These are phyloP conservation scores for Oreochromis niloticus DNA, from an alignment of 2,113 vertebrate species.

Conservation along the genomic window DNA sequence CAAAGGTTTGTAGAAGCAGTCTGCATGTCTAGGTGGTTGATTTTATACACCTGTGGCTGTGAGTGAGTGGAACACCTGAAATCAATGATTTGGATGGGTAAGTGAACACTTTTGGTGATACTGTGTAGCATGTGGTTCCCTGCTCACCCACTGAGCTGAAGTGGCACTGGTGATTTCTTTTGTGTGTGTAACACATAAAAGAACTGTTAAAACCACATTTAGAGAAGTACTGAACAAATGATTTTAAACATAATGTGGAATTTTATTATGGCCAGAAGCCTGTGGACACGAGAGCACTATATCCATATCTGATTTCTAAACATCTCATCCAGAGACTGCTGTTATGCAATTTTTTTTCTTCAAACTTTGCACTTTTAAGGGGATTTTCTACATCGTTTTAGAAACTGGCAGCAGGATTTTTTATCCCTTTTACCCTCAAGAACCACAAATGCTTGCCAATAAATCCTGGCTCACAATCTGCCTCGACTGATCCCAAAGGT, in stretches of 20 bases:
- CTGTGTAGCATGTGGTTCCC: neutral
- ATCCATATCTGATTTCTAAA: neutral
- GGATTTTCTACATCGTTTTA: neutral
- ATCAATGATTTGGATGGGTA: neutral
- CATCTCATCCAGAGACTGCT: neutral
- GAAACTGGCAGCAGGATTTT: neutral
- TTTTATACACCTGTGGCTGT: neutral
- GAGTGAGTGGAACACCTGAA: neutral
- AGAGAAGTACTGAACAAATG: neutral
- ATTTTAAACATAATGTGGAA: neutral
- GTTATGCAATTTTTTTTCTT: neutral
- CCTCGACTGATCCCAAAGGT: neutral
- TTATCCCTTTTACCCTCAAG: neutral
- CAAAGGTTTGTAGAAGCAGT: neutral
- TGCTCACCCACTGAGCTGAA: neutral
- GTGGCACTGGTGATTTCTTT: neutral
- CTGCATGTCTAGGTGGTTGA: neutral
- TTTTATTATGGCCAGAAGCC: neutral
- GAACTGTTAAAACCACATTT: neutral
- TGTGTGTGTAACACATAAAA: neutral
- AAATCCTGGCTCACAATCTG: neutral
- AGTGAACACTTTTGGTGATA: neutral
- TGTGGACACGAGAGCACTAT: neutral
- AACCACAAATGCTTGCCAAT: neutral
- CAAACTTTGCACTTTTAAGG: neutral